Evolutionary conservation across 1,140 invertebrate species (phyloP).

Genomic region (Cotesia glomerata): DNA sequence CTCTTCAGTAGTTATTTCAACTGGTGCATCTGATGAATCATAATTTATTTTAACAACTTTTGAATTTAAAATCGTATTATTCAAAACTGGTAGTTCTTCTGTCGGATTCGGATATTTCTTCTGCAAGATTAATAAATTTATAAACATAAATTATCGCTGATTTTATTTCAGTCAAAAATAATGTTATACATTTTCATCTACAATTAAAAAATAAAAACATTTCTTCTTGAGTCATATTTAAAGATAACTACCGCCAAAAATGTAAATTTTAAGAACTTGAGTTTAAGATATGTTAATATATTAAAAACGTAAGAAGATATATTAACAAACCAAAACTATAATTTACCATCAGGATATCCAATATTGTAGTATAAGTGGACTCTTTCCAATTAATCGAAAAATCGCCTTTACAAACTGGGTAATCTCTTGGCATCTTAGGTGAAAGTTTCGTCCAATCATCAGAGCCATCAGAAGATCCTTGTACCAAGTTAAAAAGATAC

Average conservation of each 20-base stretch:
- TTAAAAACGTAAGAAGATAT: too few relatives aligned
- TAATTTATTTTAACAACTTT: conserved; percentile 52
- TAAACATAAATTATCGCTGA: not conserved
- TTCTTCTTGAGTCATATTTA: too few relatives aligned
- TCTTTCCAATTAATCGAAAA: conserved; percentile 68
- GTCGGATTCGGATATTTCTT: conserved; percentile 44
- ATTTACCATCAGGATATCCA: conserved; percentile 67
- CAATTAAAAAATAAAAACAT: too few relatives aligned
- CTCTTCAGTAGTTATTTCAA: conserved; percentile 55
- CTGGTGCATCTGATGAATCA: conserved; percentile 31
- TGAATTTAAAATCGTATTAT: conserved; percentile 51
- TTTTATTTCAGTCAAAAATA: not conserved
- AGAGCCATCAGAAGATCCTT: conserved; percentile 66
- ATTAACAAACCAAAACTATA: not conserved
- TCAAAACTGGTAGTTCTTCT: conserved; percentile 41
- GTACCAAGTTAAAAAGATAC: conserved; percentile 66
- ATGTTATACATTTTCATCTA: too few relatives aligned
- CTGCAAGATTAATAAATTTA: conserved; percentile 32
- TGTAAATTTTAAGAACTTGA: too few relatives aligned
- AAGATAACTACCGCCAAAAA: too few relatives aligned
- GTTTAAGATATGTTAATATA: too few relatives aligned
- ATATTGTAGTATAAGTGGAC: conserved; percentile 66
- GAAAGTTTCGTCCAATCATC: conserved; percentile 70
- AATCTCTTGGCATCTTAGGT: conserved; percentile 62
- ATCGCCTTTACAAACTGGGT: conserved; percentile 69